Percentiles rank a stretch among this genome's conserved stretches.
Evolutionary conservation across 2,888 invertebrate species (phyloP).

Genomic region (Lasioglossum pauxillum): DNA sequence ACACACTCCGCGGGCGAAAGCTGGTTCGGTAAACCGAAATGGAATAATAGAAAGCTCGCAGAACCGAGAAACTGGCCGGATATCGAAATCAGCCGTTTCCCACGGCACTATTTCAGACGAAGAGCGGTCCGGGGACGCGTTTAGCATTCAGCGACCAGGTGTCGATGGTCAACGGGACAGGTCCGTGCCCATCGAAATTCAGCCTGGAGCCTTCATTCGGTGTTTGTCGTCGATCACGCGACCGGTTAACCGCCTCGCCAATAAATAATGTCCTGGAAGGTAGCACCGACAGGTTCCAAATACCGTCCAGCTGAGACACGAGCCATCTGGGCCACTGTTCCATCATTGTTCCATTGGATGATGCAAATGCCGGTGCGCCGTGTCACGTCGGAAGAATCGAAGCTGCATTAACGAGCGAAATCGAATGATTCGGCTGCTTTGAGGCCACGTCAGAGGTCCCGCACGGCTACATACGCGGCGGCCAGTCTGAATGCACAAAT

Average conservation of each 20-base stretch:
- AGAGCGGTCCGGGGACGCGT: background rate
- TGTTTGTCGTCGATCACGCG: constrained; percentile 14
- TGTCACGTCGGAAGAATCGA: background rate
- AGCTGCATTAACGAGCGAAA: background rate
- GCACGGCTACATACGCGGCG: background rate
- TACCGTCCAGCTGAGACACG: background rate
- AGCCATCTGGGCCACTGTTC: background rate
- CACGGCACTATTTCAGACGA: constrained; percentile 45
- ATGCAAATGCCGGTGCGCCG: background rate
- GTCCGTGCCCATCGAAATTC: constrained; percentile 8
- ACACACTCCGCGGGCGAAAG: constrained; percentile 19
- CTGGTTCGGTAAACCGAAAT: constrained; percentile 67
- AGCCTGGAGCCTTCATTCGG: background rate
- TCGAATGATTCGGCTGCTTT: background rate
- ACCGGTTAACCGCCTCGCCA: constrained; percentile 7
- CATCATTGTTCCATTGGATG: background rate
- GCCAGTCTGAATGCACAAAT: background rate
- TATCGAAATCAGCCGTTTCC: constrained; percentile 69
- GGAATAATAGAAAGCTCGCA: constrained; percentile 73
- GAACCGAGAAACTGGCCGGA: constrained; percentile 67
- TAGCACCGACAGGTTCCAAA: background rate
- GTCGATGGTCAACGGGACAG: constrained; percentile 35
- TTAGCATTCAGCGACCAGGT: constrained; percentile 31
- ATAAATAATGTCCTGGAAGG: constrained; percentile 5
- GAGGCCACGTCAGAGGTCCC: background rate